These are phyloP conservation scores for Fragum whitleyi DNA, from an alignment of 2,888 invertebrate species.

Conservation along the genomic window DNA sequence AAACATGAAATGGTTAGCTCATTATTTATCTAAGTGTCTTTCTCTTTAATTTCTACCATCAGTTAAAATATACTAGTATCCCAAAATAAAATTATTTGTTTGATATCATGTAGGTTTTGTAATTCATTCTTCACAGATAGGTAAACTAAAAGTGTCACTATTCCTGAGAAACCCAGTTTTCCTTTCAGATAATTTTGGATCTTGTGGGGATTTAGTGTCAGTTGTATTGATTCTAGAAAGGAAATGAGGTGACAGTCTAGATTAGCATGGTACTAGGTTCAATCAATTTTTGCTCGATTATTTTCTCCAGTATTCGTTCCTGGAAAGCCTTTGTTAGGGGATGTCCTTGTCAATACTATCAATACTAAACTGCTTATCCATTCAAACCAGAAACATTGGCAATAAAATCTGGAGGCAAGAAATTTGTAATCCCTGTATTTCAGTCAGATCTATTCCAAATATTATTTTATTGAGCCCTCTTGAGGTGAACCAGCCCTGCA, in stretches of 20 bases:
- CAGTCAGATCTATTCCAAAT: too few relatives aligned
- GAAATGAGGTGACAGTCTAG: slow-evolving; percentile 29
- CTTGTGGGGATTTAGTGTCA: slow-evolving; percentile 18
- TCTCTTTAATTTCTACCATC: too few relatives aligned
- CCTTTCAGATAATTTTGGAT: slow-evolving; percentile 18
- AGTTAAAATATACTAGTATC: too few relatives aligned
- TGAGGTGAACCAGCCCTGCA: too few relatives aligned
- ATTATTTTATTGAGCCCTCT: too few relatives aligned
- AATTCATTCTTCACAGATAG: background rate
- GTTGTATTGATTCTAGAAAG: slow-evolving; percentile 26
- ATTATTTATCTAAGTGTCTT: too few relatives aligned
- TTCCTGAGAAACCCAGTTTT: slow-evolving; percentile 13
- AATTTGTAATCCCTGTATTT: too few relatives aligned
- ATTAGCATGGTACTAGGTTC: slow-evolving; percentile 25
- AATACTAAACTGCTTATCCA: slow-evolving; percentile 17
- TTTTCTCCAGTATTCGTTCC: slow-evolving; percentile 4
- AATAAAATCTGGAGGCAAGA: background rate
- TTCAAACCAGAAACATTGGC: slow-evolving; percentile 18
- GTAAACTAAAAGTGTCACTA: slow-evolving; percentile 9
- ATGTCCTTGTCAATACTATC: slow-evolving; percentile 13
- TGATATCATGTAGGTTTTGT: background rate
- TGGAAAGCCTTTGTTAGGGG: slow-evolving; percentile 11
- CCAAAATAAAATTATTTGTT: background rate
- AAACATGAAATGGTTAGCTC: too few relatives aligned
- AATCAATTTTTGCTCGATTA: slow-evolving; percentile 22